phyloP scores from a whole-genome alignment of 2,797 vertebrate species.

The Florisuga fusca region DNA sequence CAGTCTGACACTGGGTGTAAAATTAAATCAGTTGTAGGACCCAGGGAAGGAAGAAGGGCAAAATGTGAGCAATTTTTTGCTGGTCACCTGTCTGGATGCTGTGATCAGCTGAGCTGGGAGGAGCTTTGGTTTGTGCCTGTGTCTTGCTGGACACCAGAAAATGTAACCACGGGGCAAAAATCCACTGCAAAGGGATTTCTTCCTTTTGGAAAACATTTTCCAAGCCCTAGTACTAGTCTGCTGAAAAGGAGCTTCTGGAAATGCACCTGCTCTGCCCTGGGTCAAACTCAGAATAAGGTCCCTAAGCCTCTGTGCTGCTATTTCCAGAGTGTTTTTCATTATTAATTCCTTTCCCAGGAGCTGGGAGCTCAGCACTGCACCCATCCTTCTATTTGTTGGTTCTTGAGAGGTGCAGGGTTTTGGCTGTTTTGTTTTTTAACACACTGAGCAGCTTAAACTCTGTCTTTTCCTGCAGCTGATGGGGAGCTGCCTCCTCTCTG shows the following conservation, averaged over 20 bases:
- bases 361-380: background rate
- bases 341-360: background rate
- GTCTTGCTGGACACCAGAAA: background rate
- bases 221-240: background rate
- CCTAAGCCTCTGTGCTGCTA: background rate
- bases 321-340: background rate
- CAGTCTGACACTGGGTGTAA: background rate
- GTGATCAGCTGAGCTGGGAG: accelerated
- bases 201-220: background rate
- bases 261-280: background rate
- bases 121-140: background rate
- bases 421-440: background rate
- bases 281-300: accelerated
- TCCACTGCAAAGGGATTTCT: accelerated
- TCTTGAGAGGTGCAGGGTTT: background rate
- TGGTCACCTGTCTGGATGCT: background rate
- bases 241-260: background rate
- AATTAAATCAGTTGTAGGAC: no score
- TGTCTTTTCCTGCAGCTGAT: background rate
- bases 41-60: background rate
- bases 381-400: background rate
- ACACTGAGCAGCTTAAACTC: background rate
- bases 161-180: background rate
- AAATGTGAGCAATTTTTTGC: no score
- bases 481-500: background rate